Evolutionary conservation across 1,140 invertebrate genomes (phyloP), one percentile per base, ranked within the genome.

Genomic region (Copidosoma floridanum): DNA sequence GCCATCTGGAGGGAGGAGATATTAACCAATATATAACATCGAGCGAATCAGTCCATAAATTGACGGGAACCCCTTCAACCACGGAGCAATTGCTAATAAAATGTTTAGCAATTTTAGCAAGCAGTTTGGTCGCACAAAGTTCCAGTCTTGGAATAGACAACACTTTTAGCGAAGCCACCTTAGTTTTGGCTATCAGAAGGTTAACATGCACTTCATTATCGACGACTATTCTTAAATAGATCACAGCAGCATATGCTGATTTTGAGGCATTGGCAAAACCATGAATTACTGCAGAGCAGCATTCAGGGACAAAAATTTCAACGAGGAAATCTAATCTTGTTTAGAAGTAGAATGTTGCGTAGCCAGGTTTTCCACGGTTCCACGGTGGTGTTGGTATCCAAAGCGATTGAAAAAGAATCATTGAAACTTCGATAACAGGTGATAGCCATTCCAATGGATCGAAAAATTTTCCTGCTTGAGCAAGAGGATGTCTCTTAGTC

Each of bases 71-170:
- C 10, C 41, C 18, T 18, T 7, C 18, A 18, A 43, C 10, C 10
- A 7, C 18, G 6, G 10, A 10, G 6, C 10, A 12, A 43, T 10
- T 18, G 10, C n/a, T n/a, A n/a, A 18, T 18, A 43, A 11, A 43
- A 18, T 10, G 7, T 7, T 7, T 18, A 12, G 18, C 41, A 35
- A 11, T 12, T 57, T 44, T 55, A 32, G 11, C 54, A 21, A 81
- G 57, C 12, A 82, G 47, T 1, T 72, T 37, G 5, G 82, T 80
- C 8, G 71, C 81, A 51, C 66, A 72, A 18, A 84, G 64, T 67
- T 84, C 83, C 20, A 84, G 64, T 60, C 78, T 48, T 5, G 83
- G 82, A 21, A 85, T 69, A 16, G 77, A 7, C 54, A 4, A 6
- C 41, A 40, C 24, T 64, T 73, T 68, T 21, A 62, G 56, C n/a